Base-by-base conservation (phyloP, 2,113 vertebrate species). In the Vicugna pacos region DNA sequence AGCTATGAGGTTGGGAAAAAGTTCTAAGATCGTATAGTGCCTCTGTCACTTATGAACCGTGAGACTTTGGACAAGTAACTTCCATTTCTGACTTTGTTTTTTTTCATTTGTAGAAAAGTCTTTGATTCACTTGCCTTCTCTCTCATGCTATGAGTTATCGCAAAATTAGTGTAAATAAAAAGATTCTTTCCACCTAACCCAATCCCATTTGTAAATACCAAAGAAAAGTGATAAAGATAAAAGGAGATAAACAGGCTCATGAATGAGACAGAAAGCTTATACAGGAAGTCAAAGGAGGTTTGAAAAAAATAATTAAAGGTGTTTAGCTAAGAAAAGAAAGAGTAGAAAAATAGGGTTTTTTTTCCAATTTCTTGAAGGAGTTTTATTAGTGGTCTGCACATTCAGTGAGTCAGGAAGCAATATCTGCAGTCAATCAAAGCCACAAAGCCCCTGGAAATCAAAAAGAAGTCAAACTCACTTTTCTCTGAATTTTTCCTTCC, bases 261-360 rank as follows among this genome's bases (percentile, higher is more conserved):
- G 50, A 93, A 85, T 72, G 52, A 77, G 73, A 58, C 4, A 92
- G 35, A 89, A 81, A 94, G 8, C 19, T 83, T 76, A 32, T 72
- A 20, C 38, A 72, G n/a, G 60, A 83, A 75, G 30, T 62, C 67
- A 80, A 83, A 50, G 65, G 42, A 89, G 4, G 5, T 64, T 81
- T 92, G 20, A 58, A 38, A 83, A 94, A 86, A 70, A 85, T 42
- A 54, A 79, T 54, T 72, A 77, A 75, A 79, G 35, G 32, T 58
- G 4, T 85, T 94, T 81, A 85, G 7, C 50, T 80, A 50, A 81
- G 65, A 58, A 92, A 69, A 80, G 14, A 92, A 93, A 93, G 17
- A 85, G 1, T 35, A 42, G 24, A 83, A 84, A 15, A 89, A 79
- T 20, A 79, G 17, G 11, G 26, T 28, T 72, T 56, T 56, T 58